phyloP scores from a whole-genome alignment of 2,797 vertebrate species.

The Peromyscus eremicus region DNA sequence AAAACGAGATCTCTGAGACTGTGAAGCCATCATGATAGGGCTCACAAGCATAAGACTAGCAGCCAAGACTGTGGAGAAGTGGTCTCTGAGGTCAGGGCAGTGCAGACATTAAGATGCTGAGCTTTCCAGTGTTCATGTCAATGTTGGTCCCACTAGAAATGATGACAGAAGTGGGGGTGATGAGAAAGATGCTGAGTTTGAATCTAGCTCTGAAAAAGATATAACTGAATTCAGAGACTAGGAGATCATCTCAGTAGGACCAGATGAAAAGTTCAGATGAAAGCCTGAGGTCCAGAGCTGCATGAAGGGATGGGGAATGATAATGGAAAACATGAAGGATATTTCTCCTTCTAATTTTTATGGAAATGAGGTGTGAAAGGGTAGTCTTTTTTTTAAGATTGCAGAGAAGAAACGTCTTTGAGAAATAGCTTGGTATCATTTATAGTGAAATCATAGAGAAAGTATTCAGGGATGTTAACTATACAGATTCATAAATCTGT shows the following conservation, averaged over 20 bases:
- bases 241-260: neutral
- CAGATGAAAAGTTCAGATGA: neutral
- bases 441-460: neutral
- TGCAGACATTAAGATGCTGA: neutral
- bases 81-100: neutral
- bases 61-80: neutral
- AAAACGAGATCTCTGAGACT: neutral
- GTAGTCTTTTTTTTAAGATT: neutral
- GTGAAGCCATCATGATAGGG: neutral
- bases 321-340: neutral
- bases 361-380: no score
- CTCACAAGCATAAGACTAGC: neutral
- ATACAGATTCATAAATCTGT: neutral
- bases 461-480: neutral
- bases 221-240: neutral
- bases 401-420: neutral
- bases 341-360: neutral
- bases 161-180: neutral
- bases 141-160: neutral
- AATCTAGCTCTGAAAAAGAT: neutral
- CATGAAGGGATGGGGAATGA: neutral
- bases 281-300: neutral
- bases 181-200: neutral
- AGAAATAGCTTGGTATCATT: neutral
- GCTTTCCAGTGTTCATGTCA: neutral